phyloP scores from a whole-genome alignment of 2,797 vertebrate species.

The Notolepis coatsorum region DNA sequence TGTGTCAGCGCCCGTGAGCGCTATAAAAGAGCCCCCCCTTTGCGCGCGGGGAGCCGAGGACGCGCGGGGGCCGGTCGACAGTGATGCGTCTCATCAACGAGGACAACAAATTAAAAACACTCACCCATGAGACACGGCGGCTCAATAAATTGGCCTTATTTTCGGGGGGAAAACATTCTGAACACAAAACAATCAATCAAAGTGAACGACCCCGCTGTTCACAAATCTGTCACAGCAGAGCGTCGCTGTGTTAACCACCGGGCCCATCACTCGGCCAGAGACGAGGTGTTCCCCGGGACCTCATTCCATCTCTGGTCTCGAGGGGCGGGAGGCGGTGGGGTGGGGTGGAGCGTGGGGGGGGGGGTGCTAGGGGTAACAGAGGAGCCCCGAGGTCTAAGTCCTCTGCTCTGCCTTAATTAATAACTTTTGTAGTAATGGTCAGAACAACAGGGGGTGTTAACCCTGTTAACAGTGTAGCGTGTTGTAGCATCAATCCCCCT shows the following conservation, averaged over 20 bases:
- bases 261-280: constrained; percentile 47
- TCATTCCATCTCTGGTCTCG: constrained; percentile 64
- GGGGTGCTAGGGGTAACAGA: too few relatives aligned
- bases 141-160: constrained; percentile 72
- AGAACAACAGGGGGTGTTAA: constrained; percentile 79
- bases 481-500: constrained; percentile 55
- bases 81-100: constrained; percentile 64
- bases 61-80: constrained; percentile 48
- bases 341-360: too few relatives aligned
- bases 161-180: constrained; percentile 61
- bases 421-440: constrained; percentile 73
- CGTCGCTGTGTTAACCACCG: constrained; percentile 51
- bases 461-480: constrained; percentile 69
- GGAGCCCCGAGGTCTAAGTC: constrained; percentile 49
- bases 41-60: constrained; percentile 27
- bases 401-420: constrained; percentile 75
- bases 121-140: constrained; percentile 53
- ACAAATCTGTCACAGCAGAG: constrained; percentile 56
- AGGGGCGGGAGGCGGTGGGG: constrained; percentile 31
- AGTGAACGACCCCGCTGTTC: constrained; percentile 66
- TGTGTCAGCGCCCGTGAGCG: constrained; percentile 15
- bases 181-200: constrained; percentile 71
- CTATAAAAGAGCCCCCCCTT: constrained; percentile 38
- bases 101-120: constrained; percentile 72
- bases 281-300: constrained; percentile 59